Percentiles rank a stretch among this genome's conserved stretches.
Evolutionary conservation across 2,888 invertebrate genomes (phyloP).

Genomic region (Gandaritis pyraliata): DNA sequence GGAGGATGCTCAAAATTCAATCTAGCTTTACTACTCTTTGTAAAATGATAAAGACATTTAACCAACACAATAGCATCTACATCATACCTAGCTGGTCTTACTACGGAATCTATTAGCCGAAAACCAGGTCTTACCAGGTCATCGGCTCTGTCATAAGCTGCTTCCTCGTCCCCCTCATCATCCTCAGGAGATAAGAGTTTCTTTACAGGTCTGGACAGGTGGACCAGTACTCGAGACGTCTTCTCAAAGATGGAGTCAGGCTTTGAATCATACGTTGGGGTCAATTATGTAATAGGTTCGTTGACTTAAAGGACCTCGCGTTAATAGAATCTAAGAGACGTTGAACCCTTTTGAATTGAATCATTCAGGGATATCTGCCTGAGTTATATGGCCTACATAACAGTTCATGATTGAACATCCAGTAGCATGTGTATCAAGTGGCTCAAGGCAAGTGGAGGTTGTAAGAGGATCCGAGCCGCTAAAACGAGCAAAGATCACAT

Average conservation of each 20-base stretch:
- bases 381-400: not conserved
- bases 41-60: not conserved
- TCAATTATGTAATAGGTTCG: conserved; percentile 33
- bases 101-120: not conserved
- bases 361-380: conserved; percentile 10
- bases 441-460: conserved; percentile 33
- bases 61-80: conserved; percentile 6
- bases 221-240: conserved; percentile 77
- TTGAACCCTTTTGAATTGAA: conserved; percentile 21
- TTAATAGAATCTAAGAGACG: conserved; percentile 22
- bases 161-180: conserved; percentile 77
- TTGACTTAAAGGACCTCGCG: conserved; percentile 20
- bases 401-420: conserved; percentile 1
- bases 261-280: conserved; percentile 60
- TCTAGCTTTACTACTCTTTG: conserved; percentile 12
- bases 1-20: not conserved
- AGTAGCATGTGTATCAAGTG: conserved; percentile 18
- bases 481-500: conserved; percentile 39
- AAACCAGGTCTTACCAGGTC: conserved; percentile 86
- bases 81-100: conserved; percentile 6
- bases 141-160: conserved; percentile 87
- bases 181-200: conserved; percentile 77
- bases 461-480: conserved; percentile 38
- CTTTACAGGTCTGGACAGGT: conserved; percentile 73
- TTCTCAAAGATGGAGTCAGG: conserved; percentile 86